Conservation (phyloP, 2,113 vertebrate genomes). For the Dicerorhinus sumatrensis region DNA sequence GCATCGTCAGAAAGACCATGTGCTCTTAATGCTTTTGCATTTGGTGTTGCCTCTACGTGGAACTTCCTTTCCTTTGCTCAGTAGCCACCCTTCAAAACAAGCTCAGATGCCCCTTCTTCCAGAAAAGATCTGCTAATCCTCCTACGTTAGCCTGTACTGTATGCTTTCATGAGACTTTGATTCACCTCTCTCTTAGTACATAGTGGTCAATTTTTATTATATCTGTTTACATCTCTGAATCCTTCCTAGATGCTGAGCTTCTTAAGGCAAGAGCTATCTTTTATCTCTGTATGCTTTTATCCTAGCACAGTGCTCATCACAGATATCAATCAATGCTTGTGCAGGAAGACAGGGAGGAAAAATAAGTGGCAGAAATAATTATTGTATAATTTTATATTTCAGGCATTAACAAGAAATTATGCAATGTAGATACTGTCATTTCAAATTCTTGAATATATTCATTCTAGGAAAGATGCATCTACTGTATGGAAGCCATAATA, state of each 20-base stretch:
- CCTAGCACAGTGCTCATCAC: neutral
- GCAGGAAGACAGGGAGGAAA: neutral
- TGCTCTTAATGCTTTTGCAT: neutral
- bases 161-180: neutral
- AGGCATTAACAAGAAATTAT: neutral
- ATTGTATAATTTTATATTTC: neutral
- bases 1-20: rapidly evolving
- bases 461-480: neutral
- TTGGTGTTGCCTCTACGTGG: neutral
- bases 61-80: neutral
- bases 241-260: conserved; percentile 24
- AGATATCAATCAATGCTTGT: neutral
- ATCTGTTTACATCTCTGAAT: neutral
- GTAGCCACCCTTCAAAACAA: neutral
- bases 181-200: neutral
- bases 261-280: neutral
- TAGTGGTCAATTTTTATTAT: neutral
- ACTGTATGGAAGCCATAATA: neutral
- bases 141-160: neutral
- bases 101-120: neutral
- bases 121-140: neutral
- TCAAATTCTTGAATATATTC: conserved; percentile 40
- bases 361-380: neutral
- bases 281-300: neutral
- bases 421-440: neutral